phyloP scores from a whole-genome alignment of 2,888 invertebrate genomes.

The Polyommatus icarus region DNA sequence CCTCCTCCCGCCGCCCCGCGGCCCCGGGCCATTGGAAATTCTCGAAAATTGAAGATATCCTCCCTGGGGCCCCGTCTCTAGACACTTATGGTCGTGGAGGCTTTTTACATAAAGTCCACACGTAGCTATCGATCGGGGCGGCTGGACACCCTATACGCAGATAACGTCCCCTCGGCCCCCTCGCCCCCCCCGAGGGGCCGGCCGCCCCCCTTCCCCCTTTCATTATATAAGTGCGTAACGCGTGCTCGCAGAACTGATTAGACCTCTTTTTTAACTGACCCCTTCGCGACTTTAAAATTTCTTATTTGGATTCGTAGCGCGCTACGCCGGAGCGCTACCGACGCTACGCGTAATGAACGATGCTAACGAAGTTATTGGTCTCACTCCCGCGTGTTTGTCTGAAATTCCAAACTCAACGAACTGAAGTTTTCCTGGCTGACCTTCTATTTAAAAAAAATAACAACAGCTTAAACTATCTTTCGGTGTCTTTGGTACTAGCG shows the following conservation, averaged over 20 bases:
- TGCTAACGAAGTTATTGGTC: no score
- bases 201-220: constrained; percentile 68
- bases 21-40: constrained; percentile 75
- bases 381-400: background rate
- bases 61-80: constrained; percentile 78
- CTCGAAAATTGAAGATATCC: constrained; percentile 80
- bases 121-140: constrained; percentile 79
- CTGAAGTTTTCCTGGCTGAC: background rate
- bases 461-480: background rate
- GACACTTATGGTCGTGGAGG: constrained; percentile 80
- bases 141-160: constrained; percentile 79
- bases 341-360: background rate
- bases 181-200: constrained; percentile 50
- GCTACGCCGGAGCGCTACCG: background rate
- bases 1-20: constrained; percentile 74
- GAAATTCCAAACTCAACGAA: background rate
- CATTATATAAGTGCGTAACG: constrained; percentile 81
- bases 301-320: constrained; percentile 5
- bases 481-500: background rate
- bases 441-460: background rate
- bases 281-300: constrained; percentile 50
- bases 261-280: constrained; percentile 80
- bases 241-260: constrained; percentile 80
- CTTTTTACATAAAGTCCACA: constrained; percentile 81
- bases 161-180: constrained; percentile 70